Base-by-base conservation (phyloP, 2,797 vertebrate species). In the Sebastes iracundus region DNA sequence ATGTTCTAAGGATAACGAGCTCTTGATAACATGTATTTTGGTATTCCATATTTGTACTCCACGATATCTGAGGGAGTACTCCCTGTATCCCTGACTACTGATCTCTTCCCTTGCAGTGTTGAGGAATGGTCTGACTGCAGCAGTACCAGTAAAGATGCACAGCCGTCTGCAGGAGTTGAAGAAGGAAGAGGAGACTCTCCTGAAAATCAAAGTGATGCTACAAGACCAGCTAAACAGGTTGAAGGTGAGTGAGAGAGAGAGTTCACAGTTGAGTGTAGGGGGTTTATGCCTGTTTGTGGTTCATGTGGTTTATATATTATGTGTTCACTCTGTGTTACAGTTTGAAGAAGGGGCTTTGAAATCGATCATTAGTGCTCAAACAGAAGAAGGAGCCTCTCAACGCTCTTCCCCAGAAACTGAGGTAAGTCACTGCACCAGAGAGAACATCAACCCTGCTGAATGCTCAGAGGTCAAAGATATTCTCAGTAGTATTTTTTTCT, bases 161-260 rank as follows among this genome's bases (percentile, higher is more conserved):
- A 97, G 96, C 89, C 96, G 96, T 84, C 91, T 97, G 85, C 96
- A 97, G 90, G 96, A 97, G 90, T 85, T 96, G 76, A 96, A 96
- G 83, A 97, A 96, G 90, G 96, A 97, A 92, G 96, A 96, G 94
- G 96, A 97, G 90, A 96, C 96, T 75, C 96, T 97, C 82, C 95
- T 97, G 22, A 97, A 97, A 91, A 95, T 96, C 81, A 97, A 96
- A 95, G 92, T 96, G 65, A 96, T 95, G 95, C 80, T 97, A 33
- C 96, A 96, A 80, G 96, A 97, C 87, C 96, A 97, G 70, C 95
- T 97, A 10, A 97, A 96, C 93, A 95, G 96, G 66, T 81, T 97
- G 68, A 97, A 96, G 95, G 96, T 96, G 33, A 80, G 38, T 42
- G 67, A 14, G 30, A 22, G 30, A 22, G 69, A 77, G 46, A 16